Conservation (phyloP, 2,113 vertebrate genomes). For the Indicator maculatus region DNA sequence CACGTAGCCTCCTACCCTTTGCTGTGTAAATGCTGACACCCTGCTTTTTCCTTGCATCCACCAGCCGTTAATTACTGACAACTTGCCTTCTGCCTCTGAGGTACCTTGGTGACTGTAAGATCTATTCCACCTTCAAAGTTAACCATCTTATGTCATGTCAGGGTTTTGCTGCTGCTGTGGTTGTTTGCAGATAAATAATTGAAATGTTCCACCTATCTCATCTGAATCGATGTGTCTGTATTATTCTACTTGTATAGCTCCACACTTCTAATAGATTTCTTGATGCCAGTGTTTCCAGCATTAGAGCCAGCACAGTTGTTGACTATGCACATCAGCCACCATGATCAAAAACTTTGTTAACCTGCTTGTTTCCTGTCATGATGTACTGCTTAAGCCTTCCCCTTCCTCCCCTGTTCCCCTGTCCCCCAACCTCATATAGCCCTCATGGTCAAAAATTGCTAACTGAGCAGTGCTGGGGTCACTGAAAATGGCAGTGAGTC, state of each 20-base stretch:
- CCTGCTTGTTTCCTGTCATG: not conserved
- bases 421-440: not conserved
- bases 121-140: constrained; percentile 21
- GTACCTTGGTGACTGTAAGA: not conserved
- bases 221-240: not conserved
- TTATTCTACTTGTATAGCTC: not conserved
- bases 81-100: constrained; percentile 16
- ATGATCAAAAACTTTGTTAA: not conserved
- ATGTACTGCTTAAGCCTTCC: not conserved
- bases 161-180: not conserved
- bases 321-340: not conserved
- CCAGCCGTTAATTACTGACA: constrained; percentile 28
- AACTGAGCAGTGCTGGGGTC: not conserved
- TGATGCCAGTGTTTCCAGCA: not conserved
- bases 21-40: constrained; percentile 17
- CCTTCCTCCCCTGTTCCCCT: no score
- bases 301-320: not conserved
- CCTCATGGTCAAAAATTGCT: not conserved
- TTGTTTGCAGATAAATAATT: constrained; percentile 38
- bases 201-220: not conserved
- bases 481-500: not conserved
- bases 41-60: constrained; percentile 2
- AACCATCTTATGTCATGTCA: not conserved
- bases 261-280: not conserved
- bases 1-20: not conserved